These are phyloP conservation scores for Drosophila arizonae DNA, from an alignment of 1,140 invertebrate species.

Conservation along the genomic window DNA sequence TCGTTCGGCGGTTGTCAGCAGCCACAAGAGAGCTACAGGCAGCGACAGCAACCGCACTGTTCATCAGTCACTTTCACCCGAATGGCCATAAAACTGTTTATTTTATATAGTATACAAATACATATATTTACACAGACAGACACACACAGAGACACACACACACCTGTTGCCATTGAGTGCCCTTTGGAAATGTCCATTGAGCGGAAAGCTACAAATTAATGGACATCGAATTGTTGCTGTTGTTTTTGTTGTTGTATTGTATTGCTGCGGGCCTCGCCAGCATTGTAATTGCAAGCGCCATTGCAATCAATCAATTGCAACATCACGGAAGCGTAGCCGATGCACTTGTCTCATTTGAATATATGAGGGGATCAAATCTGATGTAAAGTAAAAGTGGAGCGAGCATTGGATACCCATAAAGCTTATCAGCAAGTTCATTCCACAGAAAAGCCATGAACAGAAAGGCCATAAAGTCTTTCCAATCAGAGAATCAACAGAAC, in stretches of 20 bases:
- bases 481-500: neutral
- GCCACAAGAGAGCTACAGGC: conserved; percentile 46
- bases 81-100: conserved; percentile 69
- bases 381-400: conserved; percentile 30
- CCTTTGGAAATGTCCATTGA: conserved; percentile 71
- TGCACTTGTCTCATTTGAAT: conserved; percentile 33
- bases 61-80: conserved; percentile 77
- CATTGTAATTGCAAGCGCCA: conserved; percentile 49
- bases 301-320: conserved; percentile 52
- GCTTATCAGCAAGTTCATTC: no score
- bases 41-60: conserved; percentile 34
- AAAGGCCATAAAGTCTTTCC: neutral
- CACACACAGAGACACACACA: neutral
- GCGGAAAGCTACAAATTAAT: conserved; percentile 60
- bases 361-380: conserved; percentile 13
- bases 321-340: conserved; percentile 54
- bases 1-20: conserved; percentile 56
- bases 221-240: conserved; percentile 51
- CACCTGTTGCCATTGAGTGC: conserved; percentile 36
- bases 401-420: neutral
- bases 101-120: conserved; percentile 39
- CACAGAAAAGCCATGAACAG: neutral
- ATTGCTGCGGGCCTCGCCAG: conserved; percentile 14
- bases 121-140: conserved; percentile 10
- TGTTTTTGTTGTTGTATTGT: conserved; percentile 33